Evolutionary conservation across 2,797 vertebrate genomes (phyloP).

Genomic region (Lithobates pipiens): DNA sequence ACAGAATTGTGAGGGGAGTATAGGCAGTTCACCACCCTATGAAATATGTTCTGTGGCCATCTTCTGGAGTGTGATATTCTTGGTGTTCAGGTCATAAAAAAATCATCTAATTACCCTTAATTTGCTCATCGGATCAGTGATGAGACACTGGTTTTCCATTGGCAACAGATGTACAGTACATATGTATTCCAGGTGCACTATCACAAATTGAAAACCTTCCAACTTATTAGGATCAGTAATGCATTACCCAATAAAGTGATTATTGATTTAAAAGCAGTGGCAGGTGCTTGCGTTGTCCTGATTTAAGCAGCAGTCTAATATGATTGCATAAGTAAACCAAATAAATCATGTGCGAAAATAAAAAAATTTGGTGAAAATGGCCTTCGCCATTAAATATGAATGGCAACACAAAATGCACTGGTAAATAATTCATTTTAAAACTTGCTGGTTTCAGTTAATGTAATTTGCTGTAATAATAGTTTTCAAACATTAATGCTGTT

Average conservation of each 20-base stretch:
- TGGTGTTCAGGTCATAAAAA: no score
- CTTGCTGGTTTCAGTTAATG: constrained; percentile 9
- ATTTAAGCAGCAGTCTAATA: constrained; percentile 8
- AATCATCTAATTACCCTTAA: neutral
- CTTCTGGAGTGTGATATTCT: no score
- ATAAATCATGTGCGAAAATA: constrained; percentile 42
- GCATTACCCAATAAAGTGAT: constrained; percentile 27
- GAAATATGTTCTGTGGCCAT: no score
- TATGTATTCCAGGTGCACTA: constrained; percentile 7
- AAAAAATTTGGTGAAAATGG: constrained; percentile 33
- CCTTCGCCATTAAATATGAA: constrained; percentile 54
- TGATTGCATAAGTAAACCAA: constrained; percentile 45
- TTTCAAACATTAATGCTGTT: neutral
- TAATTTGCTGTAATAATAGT: constrained; percentile 5
- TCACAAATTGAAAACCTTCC: neutral
- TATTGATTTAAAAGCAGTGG: constrained; percentile 27
- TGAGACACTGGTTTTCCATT: neutral
- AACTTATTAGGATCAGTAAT: constrained; percentile 13
- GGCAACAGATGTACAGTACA: neutral
- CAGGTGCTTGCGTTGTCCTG: constrained; percentile 37
- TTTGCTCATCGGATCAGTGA: neutral
- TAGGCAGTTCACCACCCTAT: no score
- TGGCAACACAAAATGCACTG: constrained; percentile 24
- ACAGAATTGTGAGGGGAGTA: no score
- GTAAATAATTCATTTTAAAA: constrained; percentile 43